Evolutionary conservation across 2,797 vertebrate species (phyloP), one percentile per base, ranked within the genome.

Genomic region (Acropternis orthonyx): DNA sequence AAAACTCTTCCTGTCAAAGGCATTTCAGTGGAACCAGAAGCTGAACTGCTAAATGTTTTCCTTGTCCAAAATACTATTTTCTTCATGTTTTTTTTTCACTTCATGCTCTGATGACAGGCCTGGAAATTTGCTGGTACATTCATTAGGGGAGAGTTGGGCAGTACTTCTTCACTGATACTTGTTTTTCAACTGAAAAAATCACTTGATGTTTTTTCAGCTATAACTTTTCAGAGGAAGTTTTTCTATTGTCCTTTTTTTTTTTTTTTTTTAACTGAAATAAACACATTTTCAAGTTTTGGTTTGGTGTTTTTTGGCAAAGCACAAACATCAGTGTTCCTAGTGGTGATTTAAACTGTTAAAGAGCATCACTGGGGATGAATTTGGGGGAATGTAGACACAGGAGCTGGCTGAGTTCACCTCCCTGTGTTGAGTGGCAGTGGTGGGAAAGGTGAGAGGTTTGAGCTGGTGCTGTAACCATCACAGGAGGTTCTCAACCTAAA

Each of bases 1-100:
- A 55, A 95, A 93, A 75, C 65, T 77, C 71, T 90, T 84, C 85
- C 80, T 82, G 93, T 85, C 88, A 88, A 77, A 88, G 69, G 74
- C 63, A 26, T 78, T 94, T 92, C 58, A 78, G 66, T 69, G 94
- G 85, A 90, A 88, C 59, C 71, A 94, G 90, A 66, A 84, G 80
- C 52, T 84, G 85, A 79, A 32, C 26, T 6, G 1, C 75, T 75
- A 52, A 62, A 63, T 63, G 69, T 32, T 92, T 95, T 87, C 85
- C 59, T 62, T 73, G 81, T 89, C 91, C 78, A 79, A 95, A 94
- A 62, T 44, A 43, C 43, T 72, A 5, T 88, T 93, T 93, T 92
- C 66, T 85, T 76, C 79, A 36, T 21, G 7, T 28, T 75, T 76
- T 76, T 68, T 93, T 78, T 79, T 85, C 52, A 36, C 73, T 52